Evolutionary conservation across 2,888 invertebrate genomes (phyloP), one percentile per base, ranked within the genome.

Genomic region (Apotomis betuletana): DNA sequence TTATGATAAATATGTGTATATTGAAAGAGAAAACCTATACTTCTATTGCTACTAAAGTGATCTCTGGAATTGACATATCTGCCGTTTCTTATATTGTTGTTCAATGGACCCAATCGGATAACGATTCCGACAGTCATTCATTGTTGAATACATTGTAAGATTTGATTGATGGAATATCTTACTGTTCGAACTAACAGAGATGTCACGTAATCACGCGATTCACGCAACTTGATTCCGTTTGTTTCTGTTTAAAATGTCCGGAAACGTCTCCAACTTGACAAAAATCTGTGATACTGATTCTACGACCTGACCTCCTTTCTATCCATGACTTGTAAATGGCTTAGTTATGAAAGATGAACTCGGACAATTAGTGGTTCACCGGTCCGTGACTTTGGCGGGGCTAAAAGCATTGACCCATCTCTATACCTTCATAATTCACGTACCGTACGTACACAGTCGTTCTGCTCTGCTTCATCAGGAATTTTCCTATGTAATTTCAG

Each of bases 341-440:
- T 61, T 52, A 73, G 70, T 69, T 59, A 78, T 75, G 78, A 81
- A 82, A 80, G 78, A 78, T 77, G 74, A 76, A 74, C 77, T 75
- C 75, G 78, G 81, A 78, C 78, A 81, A 77, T 83, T 82, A 84
- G 62, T 49, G 63, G 63, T 46, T 86, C 84, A 84, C 77, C 73
- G 76, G 78, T 80, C 81, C 81, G 82, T 86, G 84, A 82, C 83
- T 82, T 79, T 79, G 76, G 77, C 77, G 75, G 76, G 71, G 67
- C 78, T 83, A 77, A 85, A 83, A 84, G 79, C 83, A 81, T 82
- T 84, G 81, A 83, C 81, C 83, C 78, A 70, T 74, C 75, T 73
- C 70, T 63, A 69, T 77, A 72, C 74, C 76, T 80, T 73, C 68
- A 78, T 77, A 79, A 81, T 78, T 79, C 67, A 80, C 57, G 79